A percentile compares a stretch with the other conserved stretches of the same genome.
Conservation (phyloP, 2,888 invertebrate species). For the Apeira syringaria region DNA sequence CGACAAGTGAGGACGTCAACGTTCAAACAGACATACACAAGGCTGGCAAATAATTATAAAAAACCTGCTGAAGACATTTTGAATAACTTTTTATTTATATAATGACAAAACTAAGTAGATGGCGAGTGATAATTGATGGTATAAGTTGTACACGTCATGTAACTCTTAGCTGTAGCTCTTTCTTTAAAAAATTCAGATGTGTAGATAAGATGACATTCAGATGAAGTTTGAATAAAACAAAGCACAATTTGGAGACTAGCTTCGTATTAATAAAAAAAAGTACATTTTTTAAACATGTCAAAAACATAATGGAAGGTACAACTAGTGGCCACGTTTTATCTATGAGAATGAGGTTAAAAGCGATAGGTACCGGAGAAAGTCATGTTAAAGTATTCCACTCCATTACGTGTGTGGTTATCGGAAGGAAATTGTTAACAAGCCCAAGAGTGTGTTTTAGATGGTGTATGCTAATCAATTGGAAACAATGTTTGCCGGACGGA, state of each 20-base stretch:
- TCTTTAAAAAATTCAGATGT: no score
- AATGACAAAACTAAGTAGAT: no score
- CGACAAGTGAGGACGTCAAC: conserved; percentile 62
- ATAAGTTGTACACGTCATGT: no score
- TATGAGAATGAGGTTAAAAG: conserved; percentile 38
- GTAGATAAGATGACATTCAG: no score
- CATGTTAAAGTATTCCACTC: conserved; percentile 36
- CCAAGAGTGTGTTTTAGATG: conserved; percentile 55
- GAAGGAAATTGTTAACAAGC: conserved; percentile 49
- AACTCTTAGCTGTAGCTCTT: no score
- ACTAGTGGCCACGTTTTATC: no score
- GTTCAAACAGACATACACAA: conserved; percentile 54
- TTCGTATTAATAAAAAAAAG: no score
- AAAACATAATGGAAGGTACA: no score
- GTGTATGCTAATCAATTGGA: conserved; percentile 62
- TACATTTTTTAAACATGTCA: no score
- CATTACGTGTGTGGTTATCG: conserved; percentile 33
- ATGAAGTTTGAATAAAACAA: no score
- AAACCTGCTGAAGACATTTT: conserved; percentile 5
- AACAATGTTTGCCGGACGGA: conserved; percentile 49
- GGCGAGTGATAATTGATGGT: no score
- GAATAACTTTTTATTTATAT: neutral
- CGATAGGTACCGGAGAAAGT: conserved; percentile 45
- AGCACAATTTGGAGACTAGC: no score
- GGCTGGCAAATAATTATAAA: conserved; percentile 34